Conservation (phyloP, 2,797 vertebrate species). For the Notoglanidium macrostoma region DNA sequence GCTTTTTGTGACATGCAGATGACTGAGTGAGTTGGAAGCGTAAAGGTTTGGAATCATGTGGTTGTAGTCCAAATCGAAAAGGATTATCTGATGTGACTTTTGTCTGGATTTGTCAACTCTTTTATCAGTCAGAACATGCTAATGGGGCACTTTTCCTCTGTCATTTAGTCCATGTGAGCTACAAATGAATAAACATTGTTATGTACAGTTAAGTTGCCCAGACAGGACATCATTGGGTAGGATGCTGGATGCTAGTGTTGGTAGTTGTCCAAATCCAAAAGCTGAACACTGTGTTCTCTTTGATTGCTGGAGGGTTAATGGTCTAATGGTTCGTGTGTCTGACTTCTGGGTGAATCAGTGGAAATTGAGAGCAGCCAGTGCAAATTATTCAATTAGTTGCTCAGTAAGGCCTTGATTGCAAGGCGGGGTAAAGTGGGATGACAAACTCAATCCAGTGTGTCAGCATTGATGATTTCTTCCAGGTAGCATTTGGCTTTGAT, state of each 20-base stretch:
- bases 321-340: constrained; percentile 26
- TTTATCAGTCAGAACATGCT: neutral
- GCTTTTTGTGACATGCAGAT: neutral
- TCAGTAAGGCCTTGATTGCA: constrained; percentile 36
- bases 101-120: neutral
- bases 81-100: neutral
- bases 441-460: constrained; percentile 34
- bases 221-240: neutral
- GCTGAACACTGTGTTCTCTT: constrained; percentile 13
- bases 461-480: constrained; percentile 37
- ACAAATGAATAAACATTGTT: neutral
- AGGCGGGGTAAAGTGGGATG: constrained; percentile 28
- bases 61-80: neutral
- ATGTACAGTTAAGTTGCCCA: neutral
- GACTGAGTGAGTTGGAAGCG: neutral
- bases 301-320: constrained; percentile 10
- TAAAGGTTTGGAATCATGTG: neutral
- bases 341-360: constrained; percentile 33
- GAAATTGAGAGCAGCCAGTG: constrained; percentile 40
- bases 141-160: neutral
- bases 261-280: constrained; percentile 19
- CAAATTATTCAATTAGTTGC: constrained; percentile 42
- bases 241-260: constrained; percentile 9
- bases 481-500: constrained; percentile 38
- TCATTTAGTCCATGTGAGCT: neutral